phyloP scores from a whole-genome alignment of 2,797 vertebrate species.

The Sebastes variabilis region DNA sequence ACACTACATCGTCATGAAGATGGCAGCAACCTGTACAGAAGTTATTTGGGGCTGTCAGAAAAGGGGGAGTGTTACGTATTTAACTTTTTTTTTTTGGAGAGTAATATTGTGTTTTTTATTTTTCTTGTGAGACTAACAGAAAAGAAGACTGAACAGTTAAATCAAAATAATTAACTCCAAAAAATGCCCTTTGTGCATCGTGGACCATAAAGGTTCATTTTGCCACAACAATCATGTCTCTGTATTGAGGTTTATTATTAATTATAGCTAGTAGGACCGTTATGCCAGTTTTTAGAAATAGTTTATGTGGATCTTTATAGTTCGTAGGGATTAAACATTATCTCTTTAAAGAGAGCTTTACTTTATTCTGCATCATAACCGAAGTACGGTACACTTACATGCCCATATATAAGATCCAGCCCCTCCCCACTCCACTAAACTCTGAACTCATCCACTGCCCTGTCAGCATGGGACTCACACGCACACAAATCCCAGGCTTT shows the following conservation, averaged over 20 bases:
- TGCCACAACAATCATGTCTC: background rate
- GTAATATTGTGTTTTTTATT: too few species aligned
- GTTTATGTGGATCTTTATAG: background rate
- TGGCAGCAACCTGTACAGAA: background rate
- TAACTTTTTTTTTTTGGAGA: too few species aligned
- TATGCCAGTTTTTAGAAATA: background rate
- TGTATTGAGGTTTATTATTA: background rate
- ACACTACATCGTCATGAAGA: background rate
- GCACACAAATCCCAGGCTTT: conserved; percentile 19
- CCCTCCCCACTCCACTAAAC: background rate
- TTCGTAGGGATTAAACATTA: background rate
- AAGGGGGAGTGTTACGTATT: too few species aligned
- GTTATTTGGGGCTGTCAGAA: too few species aligned
- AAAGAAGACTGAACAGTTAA: too few species aligned
- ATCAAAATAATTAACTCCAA: too few species aligned
- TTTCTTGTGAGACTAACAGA: too few species aligned
- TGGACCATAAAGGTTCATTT: background rate
- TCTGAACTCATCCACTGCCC: background rate
- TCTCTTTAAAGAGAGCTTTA: background rate
- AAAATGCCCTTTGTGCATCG: too few species aligned
- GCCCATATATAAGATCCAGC: background rate
- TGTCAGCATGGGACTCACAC: background rate
- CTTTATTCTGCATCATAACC: background rate
- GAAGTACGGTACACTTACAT: background rate
- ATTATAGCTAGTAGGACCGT: background rate